Percentiles rank a stretch among this genome's conserved stretches.
phyloP scores from a whole-genome alignment of 2,888 invertebrate species.

The Cephus spinipes region DNA sequence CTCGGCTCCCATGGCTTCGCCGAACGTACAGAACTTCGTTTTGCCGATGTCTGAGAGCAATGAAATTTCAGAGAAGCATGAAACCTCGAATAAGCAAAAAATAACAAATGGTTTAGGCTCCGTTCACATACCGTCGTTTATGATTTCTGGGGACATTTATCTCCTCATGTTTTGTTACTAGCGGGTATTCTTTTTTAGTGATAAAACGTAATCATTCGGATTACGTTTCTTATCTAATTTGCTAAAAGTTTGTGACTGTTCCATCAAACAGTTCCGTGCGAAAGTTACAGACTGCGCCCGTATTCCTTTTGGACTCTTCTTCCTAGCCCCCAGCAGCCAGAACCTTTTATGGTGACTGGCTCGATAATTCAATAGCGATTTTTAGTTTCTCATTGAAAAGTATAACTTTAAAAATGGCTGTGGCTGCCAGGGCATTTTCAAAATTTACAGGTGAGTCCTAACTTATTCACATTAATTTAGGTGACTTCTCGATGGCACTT shows the following conservation, averaged over 20 bases:
- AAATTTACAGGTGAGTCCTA: constrained; percentile 58
- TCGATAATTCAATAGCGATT: constrained; percentile 27
- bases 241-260: constrained; percentile 22
- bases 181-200: neutral
- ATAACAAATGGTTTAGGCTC: neutral
- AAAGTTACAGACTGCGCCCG: constrained; percentile 34
- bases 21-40: constrained; percentile 35
- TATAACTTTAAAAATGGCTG: constrained; percentile 54
- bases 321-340: constrained; percentile 43
- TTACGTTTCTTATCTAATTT: neutral
- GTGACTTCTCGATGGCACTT: neutral
- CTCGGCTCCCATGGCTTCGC: constrained; percentile 26
- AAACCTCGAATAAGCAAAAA: neutral
- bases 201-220: neutral
- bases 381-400: constrained; percentile 24
- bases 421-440: constrained; percentile 60
- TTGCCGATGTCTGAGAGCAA: constrained; percentile 21
- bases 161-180: neutral
- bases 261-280: constrained; percentile 19
- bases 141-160: neutral
- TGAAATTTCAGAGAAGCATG: constrained; percentile 16
- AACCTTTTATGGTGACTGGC: constrained; percentile 43
- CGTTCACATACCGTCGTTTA: neutral
- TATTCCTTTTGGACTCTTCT: constrained; percentile 39
- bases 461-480: constrained; percentile 2